Conservation (phyloP, 30 jellyfish, hydroid and myxozoan genomes). For the Morbakka virulenta region DNA sequence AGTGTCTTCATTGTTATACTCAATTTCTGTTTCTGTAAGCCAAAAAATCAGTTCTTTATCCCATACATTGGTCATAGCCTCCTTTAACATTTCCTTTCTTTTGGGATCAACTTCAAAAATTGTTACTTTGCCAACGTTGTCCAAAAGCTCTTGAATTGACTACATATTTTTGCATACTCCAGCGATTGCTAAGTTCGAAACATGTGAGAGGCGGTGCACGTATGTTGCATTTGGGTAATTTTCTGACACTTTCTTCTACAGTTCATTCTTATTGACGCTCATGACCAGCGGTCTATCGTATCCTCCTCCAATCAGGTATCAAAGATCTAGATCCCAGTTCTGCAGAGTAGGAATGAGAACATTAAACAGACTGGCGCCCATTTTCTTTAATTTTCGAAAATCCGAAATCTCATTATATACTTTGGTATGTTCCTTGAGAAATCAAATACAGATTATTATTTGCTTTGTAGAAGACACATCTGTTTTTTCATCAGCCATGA, state of each 20-base stretch:
- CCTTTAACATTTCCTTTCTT: slow-evolving; percentile 2
- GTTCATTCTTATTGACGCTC: slow-evolving; percentile 48
- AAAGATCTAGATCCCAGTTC: slow-evolving; percentile 33
- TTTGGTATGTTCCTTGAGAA: slow-evolving; percentile 9
- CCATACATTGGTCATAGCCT: slow-evolving; percentile 13
- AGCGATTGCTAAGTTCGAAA: slow-evolving; percentile 29
- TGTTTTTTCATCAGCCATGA: too few species aligned
- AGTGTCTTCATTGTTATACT: slow-evolving; percentile 5
- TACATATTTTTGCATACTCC: slow-evolving; percentile 36
- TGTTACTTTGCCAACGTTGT: slow-evolving; percentile 30
- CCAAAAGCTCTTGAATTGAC: slow-evolving; percentile 38
- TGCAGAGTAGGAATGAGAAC: slow-evolving; percentile 34
- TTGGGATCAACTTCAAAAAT: slow-evolving; percentile 24
- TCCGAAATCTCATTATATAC: slow-evolving; percentile 40
- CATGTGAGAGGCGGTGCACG: slow-evolving; percentile 37
- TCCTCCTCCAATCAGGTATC: slow-evolving; percentile 31
- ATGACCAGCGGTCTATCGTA: slow-evolving; percentile 31
- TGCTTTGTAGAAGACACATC: neutral
- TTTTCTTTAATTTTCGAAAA: slow-evolving; percentile 25
- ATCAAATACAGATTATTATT: slow-evolving; percentile 29
- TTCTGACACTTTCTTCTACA: slow-evolving; percentile 43
- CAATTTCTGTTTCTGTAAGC: slow-evolving; percentile 5
- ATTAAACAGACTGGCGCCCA: slow-evolving; percentile 28
- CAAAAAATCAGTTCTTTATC: slow-evolving; percentile 4
- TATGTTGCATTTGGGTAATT: slow-evolving; percentile 36